These are phyloP conservation scores for Ditula angustiorana DNA, from an alignment of 2,888 invertebrate species.

Conservation along the genomic window DNA sequence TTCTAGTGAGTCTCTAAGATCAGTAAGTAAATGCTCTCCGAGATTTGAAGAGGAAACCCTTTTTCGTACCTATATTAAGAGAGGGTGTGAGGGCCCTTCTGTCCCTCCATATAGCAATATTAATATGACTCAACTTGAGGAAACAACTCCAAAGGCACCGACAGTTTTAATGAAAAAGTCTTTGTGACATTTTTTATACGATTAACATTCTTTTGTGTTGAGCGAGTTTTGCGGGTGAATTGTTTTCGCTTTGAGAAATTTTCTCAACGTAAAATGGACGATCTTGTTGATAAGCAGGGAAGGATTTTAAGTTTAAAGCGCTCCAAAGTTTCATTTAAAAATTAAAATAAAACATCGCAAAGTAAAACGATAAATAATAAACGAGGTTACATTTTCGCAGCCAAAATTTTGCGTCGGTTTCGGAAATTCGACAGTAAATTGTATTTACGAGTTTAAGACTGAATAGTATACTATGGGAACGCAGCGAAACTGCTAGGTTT, in stretches of 20 bases:
- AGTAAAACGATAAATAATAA: no score
- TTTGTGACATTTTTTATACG: conserved; percentile 29
- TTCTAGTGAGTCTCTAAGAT: conserved; percentile 29
- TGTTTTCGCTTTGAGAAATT: conserved; percentile 22
- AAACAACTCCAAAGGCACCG: conserved; percentile 20
- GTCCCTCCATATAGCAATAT: conserved; percentile 34
- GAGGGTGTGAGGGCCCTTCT: conserved; percentile 31
- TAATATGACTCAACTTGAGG: conserved; percentile 34
- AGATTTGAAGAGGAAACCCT: conserved; percentile 39
- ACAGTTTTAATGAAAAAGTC: conserved; percentile 34
- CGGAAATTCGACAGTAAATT: background rate
- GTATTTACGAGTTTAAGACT: background rate
- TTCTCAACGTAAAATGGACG: conserved; percentile 15
- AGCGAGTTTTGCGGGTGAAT: conserved; percentile 16
- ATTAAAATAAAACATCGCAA: no score
- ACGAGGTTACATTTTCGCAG: no score
- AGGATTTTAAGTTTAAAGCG: background rate
- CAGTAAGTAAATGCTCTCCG: conserved; percentile 31
- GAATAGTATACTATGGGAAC: background rate
- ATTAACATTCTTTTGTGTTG: conserved; percentile 29
- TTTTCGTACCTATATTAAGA: conserved; percentile 30
- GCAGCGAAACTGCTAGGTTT: background rate
- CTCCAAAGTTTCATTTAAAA: conserved; percentile 12
- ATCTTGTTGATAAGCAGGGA: conserved; percentile 3
- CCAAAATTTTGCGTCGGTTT: no score